Conservation (phyloP, 2,113 vertebrate species). For the Syrrhaptes paradoxus region DNA sequence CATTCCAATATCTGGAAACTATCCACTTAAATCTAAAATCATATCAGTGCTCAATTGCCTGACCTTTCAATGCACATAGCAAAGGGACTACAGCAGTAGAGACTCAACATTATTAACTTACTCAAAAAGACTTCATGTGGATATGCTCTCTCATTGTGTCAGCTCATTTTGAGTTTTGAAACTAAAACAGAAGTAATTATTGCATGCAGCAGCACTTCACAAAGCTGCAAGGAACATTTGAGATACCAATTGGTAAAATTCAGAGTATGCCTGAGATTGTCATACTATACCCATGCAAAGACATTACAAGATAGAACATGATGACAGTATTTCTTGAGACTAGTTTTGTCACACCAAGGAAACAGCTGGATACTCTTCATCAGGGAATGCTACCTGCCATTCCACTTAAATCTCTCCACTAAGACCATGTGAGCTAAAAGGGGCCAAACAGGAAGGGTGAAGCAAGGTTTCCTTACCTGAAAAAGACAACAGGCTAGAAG, state of each 20-base stretch:
- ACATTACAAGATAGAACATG: fast-evolving
- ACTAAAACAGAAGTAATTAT: neutral
- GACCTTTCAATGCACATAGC: neutral
- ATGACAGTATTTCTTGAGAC: neutral
- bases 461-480: neutral
- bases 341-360: fast-evolving
- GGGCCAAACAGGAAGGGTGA: neutral
- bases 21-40: neutral
- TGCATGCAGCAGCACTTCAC: neutral
- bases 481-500: neutral
- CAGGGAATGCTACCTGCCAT: neutral
- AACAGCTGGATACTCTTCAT: neutral
- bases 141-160: neutral
- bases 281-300: neutral
- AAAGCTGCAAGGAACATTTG: neutral
- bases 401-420: neutral
- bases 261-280: neutral
- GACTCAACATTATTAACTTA: neutral
- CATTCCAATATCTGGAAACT: neutral
- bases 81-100: neutral
- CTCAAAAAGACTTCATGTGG: neutral
- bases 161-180: neutral
- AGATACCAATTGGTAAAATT: neutral
- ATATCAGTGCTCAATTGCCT: neutral
- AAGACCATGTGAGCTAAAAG: neutral